phyloP scores from a whole-genome alignment of 2,888 invertebrate species.

The Nymphalis urticae region DNA sequence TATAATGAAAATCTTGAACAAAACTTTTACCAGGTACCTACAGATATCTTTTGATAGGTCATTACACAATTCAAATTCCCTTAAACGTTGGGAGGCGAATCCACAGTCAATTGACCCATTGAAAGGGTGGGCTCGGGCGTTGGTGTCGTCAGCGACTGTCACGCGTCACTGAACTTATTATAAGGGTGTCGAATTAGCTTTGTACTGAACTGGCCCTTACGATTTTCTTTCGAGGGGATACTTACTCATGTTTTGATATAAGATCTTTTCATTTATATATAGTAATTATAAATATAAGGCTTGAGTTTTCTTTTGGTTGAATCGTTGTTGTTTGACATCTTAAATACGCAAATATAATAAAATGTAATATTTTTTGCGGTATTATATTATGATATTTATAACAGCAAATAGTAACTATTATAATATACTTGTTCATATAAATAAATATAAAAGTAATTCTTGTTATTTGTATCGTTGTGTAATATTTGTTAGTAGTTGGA shows the following conservation, averaged over 20 bases:
- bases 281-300: not conserved
- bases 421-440: too few species aligned
- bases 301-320: not conserved
- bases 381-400: too few species aligned
- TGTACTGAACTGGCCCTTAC: constrained; percentile 35
- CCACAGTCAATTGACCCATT: constrained; percentile 41
- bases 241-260: not conserved
- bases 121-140: constrained; percentile 41
- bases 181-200: constrained; percentile 43
- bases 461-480: too few species aligned
- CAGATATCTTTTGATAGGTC: constrained; percentile 24
- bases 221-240: constrained; percentile 41
- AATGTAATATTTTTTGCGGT: too few species aligned
- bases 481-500: too few species aligned
- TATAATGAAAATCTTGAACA: constrained; percentile 1
- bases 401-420: too few species aligned
- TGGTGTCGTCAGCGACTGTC: constrained; percentile 43
- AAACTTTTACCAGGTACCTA: constrained; percentile 3
- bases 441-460: too few species aligned
- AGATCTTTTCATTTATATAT: not conserved
- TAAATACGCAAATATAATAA: too few species aligned
- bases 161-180: constrained; percentile 51
- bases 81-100: constrained; percentile 27
- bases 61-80: constrained; percentile 31
- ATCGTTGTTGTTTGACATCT: too few species aligned